Evolutionary conservation across 2,797 vertebrate species (phyloP), one percentile per base, ranked within the genome.

Genomic region (Xiphorhynchus erythropygius): DNA sequence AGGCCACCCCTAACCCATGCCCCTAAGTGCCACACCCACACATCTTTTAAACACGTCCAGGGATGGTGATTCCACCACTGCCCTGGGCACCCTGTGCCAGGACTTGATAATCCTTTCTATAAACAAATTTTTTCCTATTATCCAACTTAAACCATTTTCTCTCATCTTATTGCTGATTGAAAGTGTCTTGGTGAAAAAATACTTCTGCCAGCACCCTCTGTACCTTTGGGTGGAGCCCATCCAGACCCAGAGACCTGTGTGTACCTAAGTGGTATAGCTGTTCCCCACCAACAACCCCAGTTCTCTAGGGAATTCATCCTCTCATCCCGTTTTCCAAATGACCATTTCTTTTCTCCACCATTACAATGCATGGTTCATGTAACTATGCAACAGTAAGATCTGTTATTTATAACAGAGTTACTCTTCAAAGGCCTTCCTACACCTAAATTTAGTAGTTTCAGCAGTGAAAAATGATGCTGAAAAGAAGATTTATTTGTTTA

Each of bases 1-100:
- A 63, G 18, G 13, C 42, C 15, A 35, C 10, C 18, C 25, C 6
- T 23, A 39, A 44, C 30, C 25, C 18, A 35, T 35, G 13, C 15
- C 5, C 7, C 2, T 22, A 63, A 11, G 7, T 9, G 18, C 18
- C 8, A 13, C 11, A 30, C 49, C 18, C 30, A 5, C 3, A 23
- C 5, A 46, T 32, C 6, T 65, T 65, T 59, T 24, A 71, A 83
- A 19, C 19, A 59, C 13, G 49, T 59, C 30, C 30, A 42, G 12
- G 0, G 0, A 32, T 9, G 27, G 11, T 44, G 37, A 30, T 50
- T 37, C n/a, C n/a, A 22, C 5, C n/a, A 25, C 10, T 44, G n/a
- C 44, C 28, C 10, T 50, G 44, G 21, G 4, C 5, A 76, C 3
- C 13, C 23, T 39, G 9, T 33, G 42, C 11, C 32, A 63, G 8